Evolutionary conservation across 2,888 invertebrate species (phyloP).

Genomic region (Pediacus dermestoides): DNA sequence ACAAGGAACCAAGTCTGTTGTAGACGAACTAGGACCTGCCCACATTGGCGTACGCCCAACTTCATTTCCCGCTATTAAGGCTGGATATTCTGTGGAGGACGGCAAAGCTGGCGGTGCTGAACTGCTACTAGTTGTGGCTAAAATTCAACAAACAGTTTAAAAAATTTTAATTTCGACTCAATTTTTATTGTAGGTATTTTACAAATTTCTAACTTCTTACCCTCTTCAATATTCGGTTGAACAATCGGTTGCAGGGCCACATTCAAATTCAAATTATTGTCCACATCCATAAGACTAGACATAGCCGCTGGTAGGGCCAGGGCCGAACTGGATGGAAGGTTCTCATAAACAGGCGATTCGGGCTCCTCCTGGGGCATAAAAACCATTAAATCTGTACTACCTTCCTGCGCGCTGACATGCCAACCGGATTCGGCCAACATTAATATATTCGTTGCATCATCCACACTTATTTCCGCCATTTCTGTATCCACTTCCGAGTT

Average conservation of each 20-base stretch:
- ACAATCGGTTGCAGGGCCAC: constrained; percentile 34
- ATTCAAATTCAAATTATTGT: constrained; percentile 31
- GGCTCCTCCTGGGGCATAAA: constrained; percentile 19
- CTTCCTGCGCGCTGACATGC: constrained; percentile 17
- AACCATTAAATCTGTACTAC: constrained; percentile 27
- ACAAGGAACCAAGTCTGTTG: constrained; percentile 51
- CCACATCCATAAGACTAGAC: constrained; percentile 24
- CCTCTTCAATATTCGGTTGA: neutral
- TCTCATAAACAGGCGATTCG: constrained; percentile 12
- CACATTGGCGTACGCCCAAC: constrained; percentile 31
- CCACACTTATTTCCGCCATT: constrained; percentile 46
- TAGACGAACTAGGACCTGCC: constrained; percentile 28
- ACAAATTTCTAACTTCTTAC: too few relatives aligned
- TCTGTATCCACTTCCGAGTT: constrained; percentile 61
- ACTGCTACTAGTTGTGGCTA: neutral
- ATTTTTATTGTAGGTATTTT: too few relatives aligned
- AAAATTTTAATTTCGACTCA: too few relatives aligned
- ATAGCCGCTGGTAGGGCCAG: constrained; percentile 27
- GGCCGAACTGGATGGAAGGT: constrained; percentile 21
- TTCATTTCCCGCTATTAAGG: constrained; percentile 45
- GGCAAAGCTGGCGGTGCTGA: constrained; percentile 29
- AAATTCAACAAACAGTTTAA: too few relatives aligned
- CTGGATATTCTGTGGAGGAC: constrained; percentile 35
- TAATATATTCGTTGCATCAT: constrained; percentile 22
- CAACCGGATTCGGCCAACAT: constrained; percentile 25